Evolutionary conservation across 1,140 invertebrate genomes (phyloP).

Genomic region (Lamellibrachia luymesi): DNA sequence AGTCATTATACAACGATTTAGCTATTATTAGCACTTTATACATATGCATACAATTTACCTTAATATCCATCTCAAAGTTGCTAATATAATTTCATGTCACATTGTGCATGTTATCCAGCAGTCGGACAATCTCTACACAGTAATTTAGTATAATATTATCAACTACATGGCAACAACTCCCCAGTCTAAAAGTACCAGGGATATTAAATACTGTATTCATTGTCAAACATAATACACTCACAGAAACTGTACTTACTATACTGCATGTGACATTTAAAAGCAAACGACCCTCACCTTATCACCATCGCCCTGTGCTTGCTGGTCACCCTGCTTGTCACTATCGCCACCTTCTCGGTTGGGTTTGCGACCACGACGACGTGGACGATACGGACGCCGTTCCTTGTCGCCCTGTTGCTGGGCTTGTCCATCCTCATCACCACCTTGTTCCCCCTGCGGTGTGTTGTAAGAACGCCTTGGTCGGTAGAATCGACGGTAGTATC

Average conservation of each 20-base stretch:
- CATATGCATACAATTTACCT: no score
- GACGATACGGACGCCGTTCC: background rate
- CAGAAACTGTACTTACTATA: background rate
- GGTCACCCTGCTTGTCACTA: background rate
- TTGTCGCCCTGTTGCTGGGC: background rate
- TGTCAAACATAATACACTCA: no score
- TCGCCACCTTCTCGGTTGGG: background rate
- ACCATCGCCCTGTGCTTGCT: background rate
- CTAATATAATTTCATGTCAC: no score
- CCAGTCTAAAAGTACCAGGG: no score
- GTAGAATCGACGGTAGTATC: slow-evolving; percentile 15
- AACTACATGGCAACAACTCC: no score
- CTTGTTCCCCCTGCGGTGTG: background rate
- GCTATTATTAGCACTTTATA: no score
- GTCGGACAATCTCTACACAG: no score
- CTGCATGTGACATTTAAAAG: background rate
- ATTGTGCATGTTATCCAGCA: no score
- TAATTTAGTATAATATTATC: no score
- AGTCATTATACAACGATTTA: no score
- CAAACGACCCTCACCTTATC: background rate
- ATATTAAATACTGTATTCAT: no score
- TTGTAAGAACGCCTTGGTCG: slow-evolving; percentile 6
- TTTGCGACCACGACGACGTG: background rate
- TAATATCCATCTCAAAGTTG: no score
- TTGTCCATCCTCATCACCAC: background rate